These are phyloP conservation scores for Hirtodrosophila confusa DNA, from an alignment of 2,888 invertebrate species.

Conservation along the genomic window DNA sequence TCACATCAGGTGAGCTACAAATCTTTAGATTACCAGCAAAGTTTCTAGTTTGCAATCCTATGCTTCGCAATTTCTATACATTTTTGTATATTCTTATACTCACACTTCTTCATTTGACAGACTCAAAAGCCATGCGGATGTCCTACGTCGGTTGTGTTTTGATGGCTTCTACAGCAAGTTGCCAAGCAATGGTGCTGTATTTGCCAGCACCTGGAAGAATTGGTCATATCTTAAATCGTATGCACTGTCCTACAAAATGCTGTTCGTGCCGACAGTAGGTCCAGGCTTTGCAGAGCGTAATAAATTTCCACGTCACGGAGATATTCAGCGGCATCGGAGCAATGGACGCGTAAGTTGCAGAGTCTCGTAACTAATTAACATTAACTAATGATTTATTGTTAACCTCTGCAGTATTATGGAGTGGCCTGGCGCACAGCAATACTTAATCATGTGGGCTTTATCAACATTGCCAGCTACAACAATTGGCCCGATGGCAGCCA, in stretches of 20 bases:
- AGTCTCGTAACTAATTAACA: background rate
- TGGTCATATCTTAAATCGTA: constrained; percentile 86
- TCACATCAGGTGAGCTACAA: constrained; percentile 79
- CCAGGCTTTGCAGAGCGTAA: constrained; percentile 89
- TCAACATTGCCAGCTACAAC: constrained; percentile 89
- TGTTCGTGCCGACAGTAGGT: constrained; percentile 89
- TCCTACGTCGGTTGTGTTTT: constrained; percentile 85
- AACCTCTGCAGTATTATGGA: constrained; percentile 86
- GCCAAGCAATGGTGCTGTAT: constrained; percentile 87
- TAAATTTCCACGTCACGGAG: constrained; percentile 84
- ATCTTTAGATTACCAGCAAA: too few species aligned
- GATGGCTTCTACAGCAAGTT: constrained; percentile 88
- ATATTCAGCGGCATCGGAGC: constrained; percentile 83
- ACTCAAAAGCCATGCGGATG: constrained; percentile 85
- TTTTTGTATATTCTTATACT: background rate
- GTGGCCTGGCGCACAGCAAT: constrained; percentile 87
- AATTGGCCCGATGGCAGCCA: constrained; percentile 91
- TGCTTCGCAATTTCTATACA: too few species aligned
- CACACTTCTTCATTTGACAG: constrained; percentile 47
- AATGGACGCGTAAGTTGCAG: constrained; percentile 80
- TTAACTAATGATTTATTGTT: background rate
- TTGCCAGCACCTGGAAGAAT: constrained; percentile 87
- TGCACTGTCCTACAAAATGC: constrained; percentile 86
- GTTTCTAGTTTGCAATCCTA: too few species aligned
- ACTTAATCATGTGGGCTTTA: constrained; percentile 85